These are phyloP conservation scores for Chymomyza fuscimana DNA, from an alignment of 2,888 invertebrate genomes.

Conservation along the genomic window DNA sequence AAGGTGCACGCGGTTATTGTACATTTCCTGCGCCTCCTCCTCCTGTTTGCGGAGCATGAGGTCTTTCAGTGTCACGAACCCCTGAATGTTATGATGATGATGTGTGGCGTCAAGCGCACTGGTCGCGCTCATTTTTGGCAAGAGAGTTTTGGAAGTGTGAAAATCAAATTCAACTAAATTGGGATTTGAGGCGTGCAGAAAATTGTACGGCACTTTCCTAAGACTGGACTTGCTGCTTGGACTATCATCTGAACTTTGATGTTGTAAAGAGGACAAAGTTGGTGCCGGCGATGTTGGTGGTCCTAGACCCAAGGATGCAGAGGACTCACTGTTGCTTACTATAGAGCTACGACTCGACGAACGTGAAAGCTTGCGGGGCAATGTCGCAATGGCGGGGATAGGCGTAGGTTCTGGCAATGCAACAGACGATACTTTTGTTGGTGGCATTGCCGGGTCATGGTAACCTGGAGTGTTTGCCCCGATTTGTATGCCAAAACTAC, in stretches of 20 bases:
- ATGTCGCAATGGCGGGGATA: slow-evolving; percentile 8
- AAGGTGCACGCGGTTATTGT: slow-evolving; percentile 82
- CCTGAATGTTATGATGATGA: slow-evolving; percentile 82
- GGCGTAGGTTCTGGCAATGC: slow-evolving; percentile 17
- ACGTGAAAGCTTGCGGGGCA: slow-evolving; percentile 58
- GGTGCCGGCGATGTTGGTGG: slow-evolving; percentile 75
- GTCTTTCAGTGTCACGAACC: slow-evolving; percentile 88
- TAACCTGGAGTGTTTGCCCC: slow-evolving; percentile 78
- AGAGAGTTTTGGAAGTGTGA: slow-evolving; percentile 77
- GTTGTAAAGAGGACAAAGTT: slow-evolving; percentile 53
- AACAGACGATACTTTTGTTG: slow-evolving; percentile 33
- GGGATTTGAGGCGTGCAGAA: slow-evolving; percentile 87
- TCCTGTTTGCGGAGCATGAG: slow-evolving; percentile 89
- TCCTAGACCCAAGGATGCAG: slow-evolving; percentile 47
- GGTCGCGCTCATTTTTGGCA: slow-evolving; percentile 79
- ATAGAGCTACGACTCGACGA: slow-evolving; percentile 72
- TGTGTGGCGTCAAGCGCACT: slow-evolving; percentile 77
- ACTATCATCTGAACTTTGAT: slow-evolving; percentile 65
- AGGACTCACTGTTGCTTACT: slow-evolving; percentile 50
- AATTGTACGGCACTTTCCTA: slow-evolving; percentile 81
- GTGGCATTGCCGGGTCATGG: slow-evolving; percentile 61
- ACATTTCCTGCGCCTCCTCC: slow-evolving; percentile 84
- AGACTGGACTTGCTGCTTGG: slow-evolving; percentile 74
- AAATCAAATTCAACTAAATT: slow-evolving; percentile 84
- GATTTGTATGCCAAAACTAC: slow-evolving; percentile 80